Evolutionary conservation across 2,113 vertebrate genomes (phyloP).

Genomic region (Lynx canadensis): DNA sequence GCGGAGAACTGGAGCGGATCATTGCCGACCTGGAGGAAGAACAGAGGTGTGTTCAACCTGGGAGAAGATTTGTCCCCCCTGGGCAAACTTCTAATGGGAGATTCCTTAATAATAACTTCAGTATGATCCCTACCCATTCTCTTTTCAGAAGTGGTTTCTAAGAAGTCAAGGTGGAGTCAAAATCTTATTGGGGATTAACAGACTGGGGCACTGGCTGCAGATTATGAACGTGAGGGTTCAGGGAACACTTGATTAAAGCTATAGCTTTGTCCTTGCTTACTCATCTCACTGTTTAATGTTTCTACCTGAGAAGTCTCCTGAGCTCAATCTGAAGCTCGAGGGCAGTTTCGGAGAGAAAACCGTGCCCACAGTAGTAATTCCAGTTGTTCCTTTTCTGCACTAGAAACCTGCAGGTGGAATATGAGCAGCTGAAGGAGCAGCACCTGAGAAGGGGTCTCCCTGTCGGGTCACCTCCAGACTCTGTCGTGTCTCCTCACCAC

Average conservation of each 20-base stretch:
- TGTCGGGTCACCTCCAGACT: conserved; percentile 87
- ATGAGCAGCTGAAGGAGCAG: conserved; percentile 95
- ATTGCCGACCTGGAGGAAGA: conserved; percentile 97
- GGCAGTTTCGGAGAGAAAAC: not conserved
- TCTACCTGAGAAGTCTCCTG: not conserved
- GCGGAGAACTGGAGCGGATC: conserved; percentile 93
- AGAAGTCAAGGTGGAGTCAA: not conserved
- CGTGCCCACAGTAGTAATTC: not conserved
- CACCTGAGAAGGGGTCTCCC: conserved; percentile 88
- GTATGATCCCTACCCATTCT: not conserved
- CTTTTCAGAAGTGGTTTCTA: not conserved
- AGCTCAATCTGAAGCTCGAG: not conserved
- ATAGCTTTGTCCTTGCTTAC: not conserved
- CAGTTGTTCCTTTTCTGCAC: not conserved
- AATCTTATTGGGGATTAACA: not conserved
- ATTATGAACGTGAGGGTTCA: not conserved
- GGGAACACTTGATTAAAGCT: not conserved
- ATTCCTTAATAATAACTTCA: not conserved
- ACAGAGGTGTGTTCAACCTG: conserved; percentile 88
- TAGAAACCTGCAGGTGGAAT: conserved; percentile 94
- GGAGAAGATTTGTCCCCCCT: not conserved
- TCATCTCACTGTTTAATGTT: not conserved
- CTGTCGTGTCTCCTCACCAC: conserved; percentile 83
- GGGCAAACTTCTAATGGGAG: not conserved
- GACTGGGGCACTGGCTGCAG: accelerated